These are phyloP conservation scores for Lasioglossum calceatum DNA, from an alignment of 2,888 invertebrate genomes.

Conservation along the genomic window DNA sequence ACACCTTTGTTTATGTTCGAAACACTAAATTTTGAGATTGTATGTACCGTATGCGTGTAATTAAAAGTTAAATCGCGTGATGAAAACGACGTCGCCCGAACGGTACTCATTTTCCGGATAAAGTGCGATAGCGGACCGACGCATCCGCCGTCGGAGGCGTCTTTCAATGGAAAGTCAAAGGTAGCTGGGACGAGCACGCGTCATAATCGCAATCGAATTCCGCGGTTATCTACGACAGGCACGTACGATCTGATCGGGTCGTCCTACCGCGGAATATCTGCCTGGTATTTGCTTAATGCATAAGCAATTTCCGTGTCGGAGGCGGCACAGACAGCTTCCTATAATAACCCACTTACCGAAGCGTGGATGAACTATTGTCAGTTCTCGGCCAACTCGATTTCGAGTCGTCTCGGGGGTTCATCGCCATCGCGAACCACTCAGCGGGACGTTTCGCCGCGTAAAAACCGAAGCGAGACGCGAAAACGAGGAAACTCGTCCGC, in stretches of 20 bases:
- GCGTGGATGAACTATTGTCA: constrained; percentile 75
- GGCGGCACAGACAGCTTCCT: constrained; percentile 78
- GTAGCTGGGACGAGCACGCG: constrained; percentile 7
- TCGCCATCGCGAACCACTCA: constrained; percentile 18
- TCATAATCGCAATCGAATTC: constrained; percentile 50
- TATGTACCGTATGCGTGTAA: too few relatives aligned
- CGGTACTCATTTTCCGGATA: not conserved
- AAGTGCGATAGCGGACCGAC: not conserved
- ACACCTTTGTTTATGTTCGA: too few relatives aligned
- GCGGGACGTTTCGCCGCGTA: not conserved
- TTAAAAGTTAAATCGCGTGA: not conserved
- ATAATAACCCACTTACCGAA: constrained; percentile 80
- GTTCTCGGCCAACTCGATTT: constrained; percentile 45
- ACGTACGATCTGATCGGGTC: constrained; percentile 48
- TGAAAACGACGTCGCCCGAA: not conserved
- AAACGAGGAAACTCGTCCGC: constrained; percentile 2
- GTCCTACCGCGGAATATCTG: constrained; percentile 69
- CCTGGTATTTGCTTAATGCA: constrained; percentile 81
- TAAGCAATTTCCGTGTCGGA: constrained; percentile 81
- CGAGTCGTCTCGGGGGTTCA: constrained; percentile 31
- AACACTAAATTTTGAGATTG: too few relatives aligned
- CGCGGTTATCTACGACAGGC: constrained; percentile 38
- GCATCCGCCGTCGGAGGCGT: not conserved
- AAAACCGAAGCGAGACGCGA: constrained; percentile 15
- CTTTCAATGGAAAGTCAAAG: constrained; percentile 3